Evolutionary conservation across 2,113 vertebrate genomes (phyloP), one percentile per base, ranked within the genome.

Genomic region (Alexandromys fortis): DNA sequence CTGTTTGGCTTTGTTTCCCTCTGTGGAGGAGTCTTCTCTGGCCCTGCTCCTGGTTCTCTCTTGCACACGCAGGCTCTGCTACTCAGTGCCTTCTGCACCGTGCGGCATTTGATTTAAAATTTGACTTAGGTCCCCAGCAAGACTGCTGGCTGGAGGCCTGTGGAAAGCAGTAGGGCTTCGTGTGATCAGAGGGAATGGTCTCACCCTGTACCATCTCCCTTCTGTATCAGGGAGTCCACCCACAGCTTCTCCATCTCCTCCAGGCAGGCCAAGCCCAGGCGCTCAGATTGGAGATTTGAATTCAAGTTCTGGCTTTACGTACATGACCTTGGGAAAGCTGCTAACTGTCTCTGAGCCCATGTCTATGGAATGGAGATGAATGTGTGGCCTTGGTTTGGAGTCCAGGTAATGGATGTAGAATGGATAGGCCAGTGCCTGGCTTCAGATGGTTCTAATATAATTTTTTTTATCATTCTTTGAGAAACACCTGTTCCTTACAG

Each of bases 141-240:
- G 11, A 92, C 75, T 76, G 28, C n/a, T 49, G 82, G n/a, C 75
- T 22, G 3, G 26, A 58, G 82, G n/a, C 30, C 0, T 17, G 3
- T 0, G 24, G 78, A 38, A 14, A 9, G 38, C 42, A 5, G 70
- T 72, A n/a, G 42, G 42, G 55, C 86, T 90, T n/a, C 24, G 7
- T 4, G 7, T 7, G 9, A 90, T 58, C 76, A n/a, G 76, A 38
- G 45, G 28, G 30, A n/a, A 17, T 0, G 7, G 42, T 12, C 73
- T 58, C 1, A 45, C 28, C 19, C 1, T 1, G 1, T 0, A n/a
- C 63, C 5, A 47, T 24, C 14, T 81, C 24, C 5, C 7, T 19
- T 22, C 12, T 2, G 0, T 1, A 12, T 7, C 2, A 1, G 49
- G 49, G 49, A 49, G 49, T 49, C 49, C 49, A 49, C 12, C 49